Evolutionary conservation across 2,797 vertebrate genomes (phyloP).

Genomic region (Pipistrellus pygmaeus): DNA sequence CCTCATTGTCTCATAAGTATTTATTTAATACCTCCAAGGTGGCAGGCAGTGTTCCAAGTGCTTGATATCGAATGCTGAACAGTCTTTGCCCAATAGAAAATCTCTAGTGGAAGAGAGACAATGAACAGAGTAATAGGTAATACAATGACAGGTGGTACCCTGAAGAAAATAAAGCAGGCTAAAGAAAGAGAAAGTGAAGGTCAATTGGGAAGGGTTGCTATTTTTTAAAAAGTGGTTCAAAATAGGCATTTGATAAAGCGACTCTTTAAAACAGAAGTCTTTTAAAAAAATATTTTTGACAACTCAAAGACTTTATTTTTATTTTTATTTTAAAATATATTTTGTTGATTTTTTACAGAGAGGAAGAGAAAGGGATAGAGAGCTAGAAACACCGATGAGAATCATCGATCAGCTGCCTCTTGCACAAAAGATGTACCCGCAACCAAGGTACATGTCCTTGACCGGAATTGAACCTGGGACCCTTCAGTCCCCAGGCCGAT

Average conservation of each 20-base stretch:
- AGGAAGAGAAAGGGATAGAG: too few species aligned
- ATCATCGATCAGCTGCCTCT: too few species aligned
- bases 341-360: too few species aligned
- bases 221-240: not conserved
- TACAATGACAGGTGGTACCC: not conserved
- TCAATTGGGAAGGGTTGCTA: not conserved
- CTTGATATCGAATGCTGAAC: slow-evolving; percentile 15
- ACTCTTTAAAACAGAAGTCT: not conserved
- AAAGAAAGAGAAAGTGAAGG: not conserved
- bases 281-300: too few species aligned
- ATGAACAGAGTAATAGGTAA: not conserved
- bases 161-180: not conserved
- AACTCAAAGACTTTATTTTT: too few species aligned
- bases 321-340: too few species aligned
- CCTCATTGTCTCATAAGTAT: slow-evolving; percentile 2
- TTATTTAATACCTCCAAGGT: not conserved
- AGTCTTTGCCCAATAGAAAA: not conserved
- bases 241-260: not conserved
- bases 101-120: not conserved
- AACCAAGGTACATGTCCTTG: too few species aligned
- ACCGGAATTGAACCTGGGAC: too few species aligned
- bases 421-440: too few species aligned
- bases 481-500: too few species aligned
- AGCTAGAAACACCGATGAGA: too few species aligned
- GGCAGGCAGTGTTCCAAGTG: not conserved